Conservation (phyloP, 2,888 invertebrate species). For the Clanis bilineata region DNA sequence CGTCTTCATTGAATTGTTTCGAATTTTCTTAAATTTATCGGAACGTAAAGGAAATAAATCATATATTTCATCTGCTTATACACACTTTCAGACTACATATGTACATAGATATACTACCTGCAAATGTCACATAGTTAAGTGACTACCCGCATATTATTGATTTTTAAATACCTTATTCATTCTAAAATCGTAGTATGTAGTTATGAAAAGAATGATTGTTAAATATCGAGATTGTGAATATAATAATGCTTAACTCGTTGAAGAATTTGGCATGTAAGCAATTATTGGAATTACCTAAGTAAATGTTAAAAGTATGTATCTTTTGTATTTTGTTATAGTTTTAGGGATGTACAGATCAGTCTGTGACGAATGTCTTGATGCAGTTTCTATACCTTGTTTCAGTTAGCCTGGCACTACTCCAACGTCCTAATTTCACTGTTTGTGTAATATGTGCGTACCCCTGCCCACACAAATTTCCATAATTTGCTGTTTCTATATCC, state of each 20-base stretch:
- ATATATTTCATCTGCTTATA: no score
- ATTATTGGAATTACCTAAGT: background rate
- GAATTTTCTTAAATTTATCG: no score
- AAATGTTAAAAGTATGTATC: background rate
- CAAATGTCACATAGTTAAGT: no score
- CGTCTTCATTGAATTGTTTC: no score
- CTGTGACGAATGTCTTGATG: slow-evolving; percentile 17
- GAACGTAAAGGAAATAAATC: no score
- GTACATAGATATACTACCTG: no score
- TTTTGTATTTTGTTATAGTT: background rate
- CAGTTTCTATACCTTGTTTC: slow-evolving; percentile 22
- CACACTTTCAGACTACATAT: no score
- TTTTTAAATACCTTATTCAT: no score
- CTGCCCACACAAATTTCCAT: slow-evolving; percentile 19
- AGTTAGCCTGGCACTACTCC: slow-evolving; percentile 38
- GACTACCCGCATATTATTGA: no score
- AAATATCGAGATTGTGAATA: background rate
- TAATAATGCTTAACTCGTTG: background rate
- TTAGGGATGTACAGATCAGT: background rate
- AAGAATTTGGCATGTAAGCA: background rate
- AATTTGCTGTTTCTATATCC: slow-evolving; percentile 17
- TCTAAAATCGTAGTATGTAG: no score
- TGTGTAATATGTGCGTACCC: slow-evolving; percentile 20
- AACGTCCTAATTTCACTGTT: slow-evolving; percentile 40
- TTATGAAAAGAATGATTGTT: background rate